These are phyloP conservation scores for Aradus depressus DNA, from an alignment of 2,888 invertebrate species.

Conservation along the genomic window DNA sequence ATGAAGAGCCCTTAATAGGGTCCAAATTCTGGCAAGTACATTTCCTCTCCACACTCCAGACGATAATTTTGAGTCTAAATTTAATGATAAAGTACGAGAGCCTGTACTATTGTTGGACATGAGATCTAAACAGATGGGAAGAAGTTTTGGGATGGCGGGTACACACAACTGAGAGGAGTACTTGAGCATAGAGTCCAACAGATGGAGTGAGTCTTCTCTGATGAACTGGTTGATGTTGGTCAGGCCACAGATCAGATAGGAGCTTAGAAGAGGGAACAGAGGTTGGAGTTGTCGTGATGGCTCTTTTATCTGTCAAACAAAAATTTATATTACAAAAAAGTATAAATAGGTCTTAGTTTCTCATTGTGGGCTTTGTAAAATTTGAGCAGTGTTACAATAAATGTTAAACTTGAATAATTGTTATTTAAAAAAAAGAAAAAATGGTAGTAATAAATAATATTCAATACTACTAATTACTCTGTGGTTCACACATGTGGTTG, in stretches of 20 bases:
- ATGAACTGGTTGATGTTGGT: constrained; percentile 71
- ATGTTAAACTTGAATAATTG: too few relatives aligned
- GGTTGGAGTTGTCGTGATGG: constrained; percentile 48
- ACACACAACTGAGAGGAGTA: constrained; percentile 55
- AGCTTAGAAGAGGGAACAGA: constrained; percentile 63
- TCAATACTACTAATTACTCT: too few relatives aligned
- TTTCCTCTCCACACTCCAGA: constrained; percentile 68
- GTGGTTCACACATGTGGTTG: too few relatives aligned
- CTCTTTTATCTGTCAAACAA: constrained; percentile 34
- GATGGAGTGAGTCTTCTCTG: constrained; percentile 69
- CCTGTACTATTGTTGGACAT: constrained; percentile 62
- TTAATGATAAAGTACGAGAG: constrained; percentile 23
- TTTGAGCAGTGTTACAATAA: too few relatives aligned
- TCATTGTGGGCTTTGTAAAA: too few relatives aligned
- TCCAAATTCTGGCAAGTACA: constrained; percentile 58
- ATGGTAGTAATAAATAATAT: too few relatives aligned
- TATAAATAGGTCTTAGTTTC: too few relatives aligned
- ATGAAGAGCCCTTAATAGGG: constrained; percentile 38
- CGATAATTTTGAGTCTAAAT: constrained; percentile 51
- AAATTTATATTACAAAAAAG: background rate
- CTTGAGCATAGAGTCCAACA: constrained; percentile 64
- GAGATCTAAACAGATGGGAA: constrained; percentile 71
- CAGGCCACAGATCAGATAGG: constrained; percentile 78
- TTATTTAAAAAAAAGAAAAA: too few relatives aligned
- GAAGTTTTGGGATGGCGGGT: constrained; percentile 54